These are phyloP conservation scores for Atethmia centrago DNA, from an alignment of 2,888 invertebrate genomes.

Conservation along the genomic window DNA sequence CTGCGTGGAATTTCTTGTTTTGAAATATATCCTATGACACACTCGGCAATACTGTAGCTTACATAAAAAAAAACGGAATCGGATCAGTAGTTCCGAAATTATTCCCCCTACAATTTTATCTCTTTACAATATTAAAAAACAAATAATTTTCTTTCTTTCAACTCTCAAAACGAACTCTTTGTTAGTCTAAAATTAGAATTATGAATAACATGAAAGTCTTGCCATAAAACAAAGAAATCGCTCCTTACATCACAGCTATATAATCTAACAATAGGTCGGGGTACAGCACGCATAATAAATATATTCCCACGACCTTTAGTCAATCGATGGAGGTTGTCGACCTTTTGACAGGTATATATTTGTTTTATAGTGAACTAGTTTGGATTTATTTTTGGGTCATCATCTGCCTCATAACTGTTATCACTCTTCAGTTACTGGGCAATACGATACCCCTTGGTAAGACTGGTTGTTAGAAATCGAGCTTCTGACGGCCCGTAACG, in stretches of 20 bases:
- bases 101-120: too few species aligned
- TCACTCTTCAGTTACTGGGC: not conserved
- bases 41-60: too few species aligned
- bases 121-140: not conserved
- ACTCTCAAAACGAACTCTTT: not conserved
- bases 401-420: not conserved
- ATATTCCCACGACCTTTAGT: slow-evolving; percentile 59
- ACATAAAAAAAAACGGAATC: too few species aligned
- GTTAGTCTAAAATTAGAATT: slow-evolving; percentile 20
- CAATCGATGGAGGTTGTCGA: slow-evolving; percentile 57
- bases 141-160: slow-evolving; percentile 1
- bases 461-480: too few species aligned
- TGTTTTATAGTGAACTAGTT: slow-evolving; percentile 12
- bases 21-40: too few species aligned
- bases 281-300: slow-evolving; percentile 45
- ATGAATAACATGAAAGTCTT: slow-evolving; percentile 17
- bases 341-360: slow-evolving; percentile 41
- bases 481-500: not conserved
- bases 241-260: slow-evolving; percentile 8
- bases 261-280: slow-evolving; percentile 29
- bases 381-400: slow-evolving; percentile 19
- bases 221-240: slow-evolving; percentile 24
- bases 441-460: not conserved
- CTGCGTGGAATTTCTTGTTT: too few species aligned
- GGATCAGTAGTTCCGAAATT: too few species aligned